These are phyloP conservation scores for Taenaris catops DNA, from an alignment of 2,888 invertebrate genomes.

Conservation along the genomic window DNA sequence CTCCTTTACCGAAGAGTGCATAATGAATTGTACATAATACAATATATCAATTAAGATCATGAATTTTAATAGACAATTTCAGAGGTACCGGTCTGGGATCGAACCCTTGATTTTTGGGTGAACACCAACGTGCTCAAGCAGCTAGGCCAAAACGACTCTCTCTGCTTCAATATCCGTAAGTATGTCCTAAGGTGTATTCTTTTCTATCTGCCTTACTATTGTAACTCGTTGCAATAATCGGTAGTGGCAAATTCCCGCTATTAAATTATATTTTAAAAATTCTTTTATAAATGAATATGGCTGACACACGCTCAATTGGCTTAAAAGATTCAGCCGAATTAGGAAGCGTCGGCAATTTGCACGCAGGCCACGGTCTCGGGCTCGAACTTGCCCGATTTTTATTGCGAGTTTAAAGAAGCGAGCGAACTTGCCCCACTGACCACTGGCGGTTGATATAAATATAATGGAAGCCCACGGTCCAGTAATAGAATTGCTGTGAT, in stretches of 20 bases:
- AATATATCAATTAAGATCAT: too few relatives aligned
- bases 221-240: too few relatives aligned
- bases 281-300: constrained; percentile 4
- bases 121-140: too few relatives aligned
- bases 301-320: constrained; percentile 13
- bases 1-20: not conserved
- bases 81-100: too few relatives aligned
- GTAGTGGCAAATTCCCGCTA: not conserved
- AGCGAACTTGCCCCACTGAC: constrained; percentile 75
- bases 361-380: constrained; percentile 55
- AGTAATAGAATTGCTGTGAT: constrained; percentile 21
- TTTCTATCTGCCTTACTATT: too few relatives aligned
- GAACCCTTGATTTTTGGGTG: too few relatives aligned
- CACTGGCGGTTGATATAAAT: constrained; percentile 62
- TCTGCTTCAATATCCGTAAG: too few relatives aligned
- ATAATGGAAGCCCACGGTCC: constrained; percentile 38
- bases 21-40: not conserved
- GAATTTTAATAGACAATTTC: too few relatives aligned
- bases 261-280: not conserved
- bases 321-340: constrained; percentile 29
- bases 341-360: constrained; percentile 31
- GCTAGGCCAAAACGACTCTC: too few relatives aligned
- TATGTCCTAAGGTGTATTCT: too few relatives aligned
- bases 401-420: constrained; percentile 62
- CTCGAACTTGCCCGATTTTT: constrained; percentile 73